phyloP scores from a whole-genome alignment of 2,888 invertebrate species.

The Tenodera sinensis region DNA sequence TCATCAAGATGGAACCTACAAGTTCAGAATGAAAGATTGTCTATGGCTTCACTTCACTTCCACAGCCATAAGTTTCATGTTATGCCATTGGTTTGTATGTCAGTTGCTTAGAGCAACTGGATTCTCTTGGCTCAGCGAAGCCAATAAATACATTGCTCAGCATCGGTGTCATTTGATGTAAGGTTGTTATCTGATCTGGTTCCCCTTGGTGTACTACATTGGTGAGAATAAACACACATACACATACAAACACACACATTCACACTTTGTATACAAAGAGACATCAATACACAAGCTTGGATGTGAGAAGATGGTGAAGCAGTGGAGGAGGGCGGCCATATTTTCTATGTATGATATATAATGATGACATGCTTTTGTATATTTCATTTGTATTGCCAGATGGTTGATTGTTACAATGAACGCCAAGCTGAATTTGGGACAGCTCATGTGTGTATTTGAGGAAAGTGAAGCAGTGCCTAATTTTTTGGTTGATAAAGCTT shows the following conservation, averaged over 20 bases:
- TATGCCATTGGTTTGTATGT: not conserved
- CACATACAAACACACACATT: not conserved
- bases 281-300: not conserved
- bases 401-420: not conserved
- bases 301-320: not conserved
- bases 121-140: not conserved
- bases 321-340: slow-evolving; percentile 6
- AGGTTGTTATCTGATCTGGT: not conserved
- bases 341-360: slow-evolving; percentile 17
- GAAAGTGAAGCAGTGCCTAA: slow-evolving; percentile 19
- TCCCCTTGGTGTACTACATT: not conserved
- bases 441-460: not conserved
- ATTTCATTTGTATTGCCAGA: slow-evolving; percentile 25
- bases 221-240: not conserved
- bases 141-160: slow-evolving; percentile 11
- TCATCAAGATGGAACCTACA: slow-evolving; percentile 34
- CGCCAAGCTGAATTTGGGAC: not conserved
- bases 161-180: not conserved
- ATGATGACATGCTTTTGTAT: slow-evolving; percentile 23
- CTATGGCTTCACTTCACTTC: not conserved
- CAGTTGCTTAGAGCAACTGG: not conserved
- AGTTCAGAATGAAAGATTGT: slow-evolving; percentile 19
- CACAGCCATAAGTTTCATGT: not conserved
- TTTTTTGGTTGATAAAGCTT: slow-evolving; percentile 20
- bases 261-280: not conserved